Conservation (phyloP, 2,888 invertebrate species). For the Epinotia bilunana region DNA sequence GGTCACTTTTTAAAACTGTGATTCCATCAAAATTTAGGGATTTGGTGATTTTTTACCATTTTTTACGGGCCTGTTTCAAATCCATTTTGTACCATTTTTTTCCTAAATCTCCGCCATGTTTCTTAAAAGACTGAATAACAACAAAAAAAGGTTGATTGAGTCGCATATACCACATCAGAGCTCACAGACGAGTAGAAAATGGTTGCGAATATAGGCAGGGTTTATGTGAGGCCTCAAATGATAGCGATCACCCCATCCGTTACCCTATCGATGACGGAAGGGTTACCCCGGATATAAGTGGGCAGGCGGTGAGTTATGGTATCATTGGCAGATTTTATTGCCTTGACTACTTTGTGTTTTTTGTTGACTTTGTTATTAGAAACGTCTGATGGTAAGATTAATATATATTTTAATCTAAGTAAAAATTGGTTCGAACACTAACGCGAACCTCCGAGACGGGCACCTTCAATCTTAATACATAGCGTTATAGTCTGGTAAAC, state of each 20-base stretch:
- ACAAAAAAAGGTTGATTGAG: neutral
- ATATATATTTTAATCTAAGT: neutral
- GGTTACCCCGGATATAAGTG: constrained; percentile 25
- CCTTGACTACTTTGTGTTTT: neutral
- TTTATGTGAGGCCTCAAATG: constrained; percentile 1
- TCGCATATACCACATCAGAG: neutral
- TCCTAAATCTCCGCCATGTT: too few relatives aligned
- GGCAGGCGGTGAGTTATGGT: constrained; percentile 17
- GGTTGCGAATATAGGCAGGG: neutral
- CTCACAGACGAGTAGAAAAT: neutral
- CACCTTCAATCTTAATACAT: too few relatives aligned
- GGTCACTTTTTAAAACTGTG: too few relatives aligned
- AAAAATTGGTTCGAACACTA: too few relatives aligned
- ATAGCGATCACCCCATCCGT: constrained; percentile 15
- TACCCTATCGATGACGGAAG: constrained; percentile 15
- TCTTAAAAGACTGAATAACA: too few relatives aligned
- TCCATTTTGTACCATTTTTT: too few relatives aligned
- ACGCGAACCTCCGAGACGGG: too few relatives aligned
- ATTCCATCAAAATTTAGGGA: too few relatives aligned
- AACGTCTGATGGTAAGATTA: neutral
- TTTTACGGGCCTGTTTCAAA: too few relatives aligned
- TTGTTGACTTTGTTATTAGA: neutral
- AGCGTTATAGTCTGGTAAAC: too few relatives aligned
- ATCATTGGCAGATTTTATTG: neutral
- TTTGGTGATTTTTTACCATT: too few relatives aligned